These are phyloP conservation scores for Crypturellus tataupa DNA, from an alignment of 2,797 vertebrate species.

Conservation along the genomic window DNA sequence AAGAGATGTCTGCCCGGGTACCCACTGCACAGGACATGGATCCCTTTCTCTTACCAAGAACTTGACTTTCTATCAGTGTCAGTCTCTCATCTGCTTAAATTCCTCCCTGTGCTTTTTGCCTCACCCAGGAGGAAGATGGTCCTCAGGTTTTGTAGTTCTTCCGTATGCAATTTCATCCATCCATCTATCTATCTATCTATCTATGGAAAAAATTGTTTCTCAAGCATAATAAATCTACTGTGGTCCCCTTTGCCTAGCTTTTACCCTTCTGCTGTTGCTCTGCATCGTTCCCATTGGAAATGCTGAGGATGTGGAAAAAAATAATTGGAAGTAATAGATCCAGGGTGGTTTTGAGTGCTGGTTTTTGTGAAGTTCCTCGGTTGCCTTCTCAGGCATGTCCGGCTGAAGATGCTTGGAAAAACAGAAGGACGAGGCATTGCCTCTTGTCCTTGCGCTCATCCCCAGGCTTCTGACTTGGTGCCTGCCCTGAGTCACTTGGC, in stretches of 20 bases:
- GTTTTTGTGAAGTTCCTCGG: neutral
- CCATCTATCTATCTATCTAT: neutral
- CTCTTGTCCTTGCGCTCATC: too few species aligned
- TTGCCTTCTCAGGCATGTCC: neutral
- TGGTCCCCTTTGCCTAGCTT: neutral
- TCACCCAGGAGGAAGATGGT: neutral
- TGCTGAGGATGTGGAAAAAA: neutral
- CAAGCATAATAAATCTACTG: neutral
- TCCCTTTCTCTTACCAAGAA: neutral
- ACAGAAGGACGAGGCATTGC: neutral
- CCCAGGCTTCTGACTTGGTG: neutral
- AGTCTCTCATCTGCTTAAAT: neutral
- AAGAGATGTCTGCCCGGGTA: neutral
- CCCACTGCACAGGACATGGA: neutral
- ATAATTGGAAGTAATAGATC: neutral
- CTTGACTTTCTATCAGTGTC: neutral
- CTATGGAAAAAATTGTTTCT: neutral
- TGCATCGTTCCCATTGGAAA: neutral
- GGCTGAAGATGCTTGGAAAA: neutral
- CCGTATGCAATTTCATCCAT: accelerated
- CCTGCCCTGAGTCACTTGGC: accelerated
- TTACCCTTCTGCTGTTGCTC: accelerated
- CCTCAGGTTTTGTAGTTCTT: neutral
- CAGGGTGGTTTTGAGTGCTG: accelerated
- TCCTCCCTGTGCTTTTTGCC: neutral